Evolutionary conservation across 2,888 invertebrate species (phyloP).

Genomic region (Onchidella celtica): DNA sequence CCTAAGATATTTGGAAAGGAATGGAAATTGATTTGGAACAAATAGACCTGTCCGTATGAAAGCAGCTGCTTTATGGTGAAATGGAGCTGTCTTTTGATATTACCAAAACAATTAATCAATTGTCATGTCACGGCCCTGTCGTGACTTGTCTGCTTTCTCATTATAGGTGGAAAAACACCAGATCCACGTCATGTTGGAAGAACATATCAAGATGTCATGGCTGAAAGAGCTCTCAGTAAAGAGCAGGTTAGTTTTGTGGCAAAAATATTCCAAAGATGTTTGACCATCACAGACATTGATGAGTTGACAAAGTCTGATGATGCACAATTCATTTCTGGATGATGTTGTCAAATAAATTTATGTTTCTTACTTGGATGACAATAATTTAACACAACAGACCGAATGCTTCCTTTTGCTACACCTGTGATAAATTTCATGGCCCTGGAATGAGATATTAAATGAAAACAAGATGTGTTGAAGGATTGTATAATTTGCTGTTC

Average conservation of each 20-base stretch:
- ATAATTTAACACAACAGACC: no score
- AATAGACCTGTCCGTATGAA: constrained; percentile 1
- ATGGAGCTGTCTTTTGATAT: not conserved
- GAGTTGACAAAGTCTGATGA: no score
- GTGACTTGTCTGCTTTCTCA: constrained; percentile 70
- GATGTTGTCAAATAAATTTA: not conserved
- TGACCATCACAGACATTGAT: no score
- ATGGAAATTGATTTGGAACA: no score
- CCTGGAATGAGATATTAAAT: no score
- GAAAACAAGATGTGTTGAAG: no score
- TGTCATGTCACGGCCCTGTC: constrained; percentile 72
- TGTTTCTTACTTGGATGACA: not conserved
- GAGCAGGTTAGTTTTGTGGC: constrained; percentile 87
- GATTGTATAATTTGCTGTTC: no score
- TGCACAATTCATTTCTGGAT: no score
- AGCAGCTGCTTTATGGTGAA: not conserved
- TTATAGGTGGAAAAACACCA: constrained; percentile 98
- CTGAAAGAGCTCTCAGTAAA: constrained; percentile 95
- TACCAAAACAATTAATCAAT: not conserved
- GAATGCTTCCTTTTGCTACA: no score
- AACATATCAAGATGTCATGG: constrained; percentile 98
- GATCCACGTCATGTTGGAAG: constrained; percentile 90
- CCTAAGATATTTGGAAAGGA: no score
- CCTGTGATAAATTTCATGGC: no score
- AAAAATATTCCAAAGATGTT: no score